A percentile compares a stretch with the other conserved stretches of the same genome.
Evolutionary conservation across 2,888 invertebrate species (phyloP).

Genomic region (Spodoptera picta): DNA sequence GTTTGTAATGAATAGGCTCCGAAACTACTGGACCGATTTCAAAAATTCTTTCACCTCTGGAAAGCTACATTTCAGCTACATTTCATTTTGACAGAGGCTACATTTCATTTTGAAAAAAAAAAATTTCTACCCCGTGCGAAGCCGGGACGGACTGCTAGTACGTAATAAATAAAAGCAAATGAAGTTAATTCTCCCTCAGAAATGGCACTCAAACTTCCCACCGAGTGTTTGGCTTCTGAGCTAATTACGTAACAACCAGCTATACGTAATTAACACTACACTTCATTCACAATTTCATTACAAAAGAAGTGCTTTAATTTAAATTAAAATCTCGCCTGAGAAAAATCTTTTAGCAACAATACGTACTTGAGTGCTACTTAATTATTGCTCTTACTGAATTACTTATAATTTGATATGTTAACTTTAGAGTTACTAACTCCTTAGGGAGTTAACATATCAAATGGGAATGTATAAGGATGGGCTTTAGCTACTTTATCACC

Average conservation of each 20-base stretch:
- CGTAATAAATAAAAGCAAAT: background rate
- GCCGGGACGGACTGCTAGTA: no score
- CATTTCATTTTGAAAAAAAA: no score
- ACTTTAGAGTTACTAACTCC: no score
- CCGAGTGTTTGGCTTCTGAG: background rate
- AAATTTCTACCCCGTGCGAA: no score
- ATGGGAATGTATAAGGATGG: slow-evolving; percentile 17
- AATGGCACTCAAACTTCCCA: background rate
- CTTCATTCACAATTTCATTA: background rate
- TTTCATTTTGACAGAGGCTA: no score
- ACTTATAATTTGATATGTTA: no score
- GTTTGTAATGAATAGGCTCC: no score
- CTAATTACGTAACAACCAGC: background rate
- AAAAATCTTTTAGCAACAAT: slow-evolving; percentile 19
- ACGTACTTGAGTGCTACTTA: slow-evolving; percentile 4
- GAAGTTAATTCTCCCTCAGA: background rate
- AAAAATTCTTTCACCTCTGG: no score
- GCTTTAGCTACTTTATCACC: slow-evolving; percentile 17
- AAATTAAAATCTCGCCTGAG: slow-evolving; percentile 20
- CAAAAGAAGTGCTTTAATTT: background rate
- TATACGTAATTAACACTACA: background rate
- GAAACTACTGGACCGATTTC: no score
- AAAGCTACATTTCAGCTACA: no score
- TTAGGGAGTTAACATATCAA: slow-evolving; percentile 29
- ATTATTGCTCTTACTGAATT: slow-evolving; percentile 9